phyloP scores from a whole-genome alignment of 2,888 invertebrate species.

The Sisyra terminalis region DNA sequence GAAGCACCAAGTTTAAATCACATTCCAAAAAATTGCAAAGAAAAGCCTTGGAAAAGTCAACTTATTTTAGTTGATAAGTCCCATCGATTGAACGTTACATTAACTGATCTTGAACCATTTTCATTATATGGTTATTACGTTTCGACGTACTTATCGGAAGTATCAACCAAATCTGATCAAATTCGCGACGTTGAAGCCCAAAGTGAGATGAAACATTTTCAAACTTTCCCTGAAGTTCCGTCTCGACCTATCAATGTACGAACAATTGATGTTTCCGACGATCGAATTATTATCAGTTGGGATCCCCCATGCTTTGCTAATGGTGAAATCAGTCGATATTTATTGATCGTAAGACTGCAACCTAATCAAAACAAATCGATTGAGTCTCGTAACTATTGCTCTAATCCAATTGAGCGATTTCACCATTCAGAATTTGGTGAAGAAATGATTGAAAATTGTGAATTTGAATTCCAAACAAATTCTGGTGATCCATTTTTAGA shows the following conservation, averaged over 20 bases:
- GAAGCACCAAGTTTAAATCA: too few relatives aligned
- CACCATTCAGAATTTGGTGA: neutral
- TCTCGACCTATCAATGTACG: constrained; percentile 20
- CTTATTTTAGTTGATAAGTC: constrained; percentile 14
- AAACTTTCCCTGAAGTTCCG: constrained; percentile 42
- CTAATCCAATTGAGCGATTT: constrained; percentile 18
- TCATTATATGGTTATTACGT: constrained; percentile 61
- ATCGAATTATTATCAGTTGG: constrained; percentile 36
- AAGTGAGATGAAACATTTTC: constrained; percentile 44
- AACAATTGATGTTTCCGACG: constrained; percentile 20
- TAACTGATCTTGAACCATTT: constrained; percentile 39
- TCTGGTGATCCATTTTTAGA: too few relatives aligned
- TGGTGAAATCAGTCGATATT: constrained; percentile 23
- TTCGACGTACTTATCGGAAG: constrained; percentile 35
- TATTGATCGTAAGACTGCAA: constrained; percentile 22
- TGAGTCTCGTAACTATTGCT: constrained; percentile 34
- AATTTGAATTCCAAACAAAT: too few relatives aligned
- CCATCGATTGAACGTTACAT: constrained; percentile 8
- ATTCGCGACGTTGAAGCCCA: constrained; percentile 36
- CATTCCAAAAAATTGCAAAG: constrained; percentile 20
- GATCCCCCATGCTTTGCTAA: constrained; percentile 29
- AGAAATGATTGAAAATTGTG: neutral
- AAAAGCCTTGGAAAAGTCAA: constrained; percentile 15
- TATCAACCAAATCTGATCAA: constrained; percentile 28
- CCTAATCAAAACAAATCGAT: constrained; percentile 18